Evolutionary conservation across 2,797 vertebrate genomes (phyloP).

Genomic region (Lepus oiostolus): DNA sequence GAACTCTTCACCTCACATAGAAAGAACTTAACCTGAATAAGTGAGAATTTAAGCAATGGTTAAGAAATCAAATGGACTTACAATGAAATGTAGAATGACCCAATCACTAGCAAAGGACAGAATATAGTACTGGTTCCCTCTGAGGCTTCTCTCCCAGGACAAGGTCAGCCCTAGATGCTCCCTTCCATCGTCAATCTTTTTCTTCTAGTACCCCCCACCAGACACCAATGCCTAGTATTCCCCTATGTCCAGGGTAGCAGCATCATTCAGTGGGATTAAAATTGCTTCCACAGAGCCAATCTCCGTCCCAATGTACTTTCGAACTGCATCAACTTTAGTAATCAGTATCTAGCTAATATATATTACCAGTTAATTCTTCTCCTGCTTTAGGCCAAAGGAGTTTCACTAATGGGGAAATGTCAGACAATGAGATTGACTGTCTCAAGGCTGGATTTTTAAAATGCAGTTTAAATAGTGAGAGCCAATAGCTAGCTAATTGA

Average conservation of each 20-base stretch:
- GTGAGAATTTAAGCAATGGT: not conserved
- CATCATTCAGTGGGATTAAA: not conserved
- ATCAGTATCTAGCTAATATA: not conserved
- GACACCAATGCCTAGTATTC: not conserved
- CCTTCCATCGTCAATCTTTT: not conserved
- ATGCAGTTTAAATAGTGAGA: constrained; percentile 68
- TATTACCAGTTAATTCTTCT: constrained; percentile 39
- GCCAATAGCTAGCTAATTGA: constrained; percentile 40
- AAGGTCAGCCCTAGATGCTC: not conserved
- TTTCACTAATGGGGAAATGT: not conserved
- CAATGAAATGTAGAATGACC: not conserved
- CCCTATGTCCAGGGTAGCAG: not conserved
- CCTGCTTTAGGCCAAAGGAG: constrained; percentile 7
- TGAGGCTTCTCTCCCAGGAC: not conserved
- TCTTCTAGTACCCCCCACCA: not conserved
- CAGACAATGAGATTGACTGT: constrained; percentile 32
- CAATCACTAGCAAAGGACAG: not conserved
- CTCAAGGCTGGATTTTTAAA: constrained; percentile 43
- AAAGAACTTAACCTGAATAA: not conserved
- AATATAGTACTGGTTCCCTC: not conserved
- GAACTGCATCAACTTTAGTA: constrained; percentile 8
- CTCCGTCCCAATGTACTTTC: not conserved
- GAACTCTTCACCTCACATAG: constrained; percentile 31
- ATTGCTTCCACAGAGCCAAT: not conserved
- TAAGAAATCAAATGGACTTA: constrained; percentile 41